These are phyloP conservation scores for Nycticebus coucang DNA, from an alignment of 2,113 vertebrate genomes.

Conservation along the genomic window DNA sequence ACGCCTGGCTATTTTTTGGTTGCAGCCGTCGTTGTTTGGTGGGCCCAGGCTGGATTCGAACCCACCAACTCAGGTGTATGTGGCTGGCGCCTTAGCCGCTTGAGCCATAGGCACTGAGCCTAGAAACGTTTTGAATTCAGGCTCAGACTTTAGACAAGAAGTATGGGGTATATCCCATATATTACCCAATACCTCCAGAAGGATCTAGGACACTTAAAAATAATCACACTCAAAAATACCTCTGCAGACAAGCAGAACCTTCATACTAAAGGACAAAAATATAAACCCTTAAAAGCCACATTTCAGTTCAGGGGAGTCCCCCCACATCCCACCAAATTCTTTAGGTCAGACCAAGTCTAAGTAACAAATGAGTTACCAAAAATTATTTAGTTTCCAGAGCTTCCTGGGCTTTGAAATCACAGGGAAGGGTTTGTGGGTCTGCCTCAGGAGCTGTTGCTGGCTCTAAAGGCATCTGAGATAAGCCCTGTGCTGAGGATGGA, in stretches of 20 bases:
- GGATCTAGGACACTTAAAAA: background rate
- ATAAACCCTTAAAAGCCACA: background rate
- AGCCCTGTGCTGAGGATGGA: background rate
- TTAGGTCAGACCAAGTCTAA: background rate
- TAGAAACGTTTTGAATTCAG: background rate
- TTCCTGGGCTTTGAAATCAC: background rate
- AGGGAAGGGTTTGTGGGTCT: background rate
- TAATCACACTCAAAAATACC: background rate
- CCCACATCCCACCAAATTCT: background rate
- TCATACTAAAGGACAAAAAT: background rate
- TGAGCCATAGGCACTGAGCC: too few relatives aligned
- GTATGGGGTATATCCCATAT: rapidly evolving
- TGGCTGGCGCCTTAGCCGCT: too few relatives aligned
- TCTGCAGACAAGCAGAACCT: background rate
- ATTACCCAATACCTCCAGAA: background rate
- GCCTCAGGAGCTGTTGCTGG: background rate
- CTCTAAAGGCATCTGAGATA: background rate
- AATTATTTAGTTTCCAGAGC: background rate
- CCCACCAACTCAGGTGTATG: too few relatives aligned
- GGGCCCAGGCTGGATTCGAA: too few relatives aligned
- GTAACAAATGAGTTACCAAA: background rate
- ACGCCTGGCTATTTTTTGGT: too few relatives aligned
- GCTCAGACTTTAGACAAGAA: background rate
- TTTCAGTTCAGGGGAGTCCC: background rate
- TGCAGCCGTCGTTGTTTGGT: too few relatives aligned